Conservation (phyloP, 2,888 invertebrate species). For the Pachydiplax longipennis region DNA sequence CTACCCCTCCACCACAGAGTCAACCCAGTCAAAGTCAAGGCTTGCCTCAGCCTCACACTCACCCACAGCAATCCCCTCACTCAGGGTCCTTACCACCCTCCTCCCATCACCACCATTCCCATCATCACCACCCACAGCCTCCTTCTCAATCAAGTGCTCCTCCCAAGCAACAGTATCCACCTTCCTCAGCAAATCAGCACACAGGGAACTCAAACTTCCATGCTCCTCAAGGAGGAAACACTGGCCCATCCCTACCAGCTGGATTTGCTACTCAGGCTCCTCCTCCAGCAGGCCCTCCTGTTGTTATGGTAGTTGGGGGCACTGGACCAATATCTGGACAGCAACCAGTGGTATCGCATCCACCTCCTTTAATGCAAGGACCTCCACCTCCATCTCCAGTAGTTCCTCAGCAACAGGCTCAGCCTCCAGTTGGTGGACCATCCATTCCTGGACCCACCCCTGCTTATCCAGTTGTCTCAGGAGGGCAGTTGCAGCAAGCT, state of each 20-base stretch:
- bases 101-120: background rate
- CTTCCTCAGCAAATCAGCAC: background rate
- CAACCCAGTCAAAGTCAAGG: background rate
- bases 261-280: background rate
- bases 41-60: background rate
- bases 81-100: background rate
- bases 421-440: background rate
- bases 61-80: background rate
- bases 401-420: background rate
- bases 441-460: background rate
- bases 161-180: conserved; percentile 2
- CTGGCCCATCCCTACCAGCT: background rate
- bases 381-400: background rate
- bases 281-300: background rate
- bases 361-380: background rate
- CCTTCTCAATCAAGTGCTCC: background rate
- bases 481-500: background rate
- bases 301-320: background rate
- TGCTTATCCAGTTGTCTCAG: background rate
- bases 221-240: background rate
- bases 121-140: background rate
- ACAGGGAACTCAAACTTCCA: background rate
- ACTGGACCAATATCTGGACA: background rate
- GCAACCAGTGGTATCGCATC: background rate
- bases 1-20: conserved; percentile 64